Evolutionary conservation across 2,113 vertebrate species (phyloP).

Genomic region (Caranx ignobilis): DNA sequence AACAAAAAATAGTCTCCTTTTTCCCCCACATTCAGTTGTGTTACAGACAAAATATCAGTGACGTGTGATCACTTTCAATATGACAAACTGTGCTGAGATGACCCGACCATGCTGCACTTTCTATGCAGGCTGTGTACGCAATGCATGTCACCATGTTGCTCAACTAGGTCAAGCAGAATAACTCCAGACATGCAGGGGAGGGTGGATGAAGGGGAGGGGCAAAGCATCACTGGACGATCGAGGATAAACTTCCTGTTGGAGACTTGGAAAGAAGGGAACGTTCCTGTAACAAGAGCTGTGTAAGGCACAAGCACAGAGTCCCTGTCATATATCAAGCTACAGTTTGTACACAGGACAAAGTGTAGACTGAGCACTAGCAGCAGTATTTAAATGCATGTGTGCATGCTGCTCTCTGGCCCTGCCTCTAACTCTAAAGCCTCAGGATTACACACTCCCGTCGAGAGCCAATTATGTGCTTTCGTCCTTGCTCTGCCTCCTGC

Average conservation of each 20-base stretch:
- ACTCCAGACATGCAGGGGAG: constrained; percentile 17
- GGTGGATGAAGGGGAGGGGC: constrained; percentile 25
- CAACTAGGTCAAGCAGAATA: constrained; percentile 51
- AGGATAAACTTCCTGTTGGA: constrained; percentile 43
- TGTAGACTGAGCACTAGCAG: background rate
- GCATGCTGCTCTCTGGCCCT: constrained; percentile 12
- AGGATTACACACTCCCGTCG: constrained; percentile 72
- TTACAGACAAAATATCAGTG: background rate
- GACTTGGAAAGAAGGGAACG: background rate
- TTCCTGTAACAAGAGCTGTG: constrained; percentile 24
- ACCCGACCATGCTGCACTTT: background rate
- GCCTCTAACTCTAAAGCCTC: constrained; percentile 30
- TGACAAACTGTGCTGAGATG: background rate
- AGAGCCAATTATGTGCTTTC: constrained; percentile 79
- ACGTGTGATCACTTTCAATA: background rate
- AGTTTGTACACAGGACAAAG: background rate
- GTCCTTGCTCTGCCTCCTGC: constrained; percentile 23
- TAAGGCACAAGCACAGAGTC: background rate
- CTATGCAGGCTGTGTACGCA: background rate
- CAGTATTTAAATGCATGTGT: background rate
- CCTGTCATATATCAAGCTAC: background rate
- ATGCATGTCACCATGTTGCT: constrained; percentile 11
- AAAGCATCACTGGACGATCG: constrained; percentile 18
- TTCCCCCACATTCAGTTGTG: background rate
- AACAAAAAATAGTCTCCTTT: background rate